Percentiles rank a stretch among this genome's conserved stretches.
These are phyloP conservation scores for Enteromius trimaculatus DNA, from an alignment of 2,797 vertebrate species.

Conservation along the genomic window DNA sequence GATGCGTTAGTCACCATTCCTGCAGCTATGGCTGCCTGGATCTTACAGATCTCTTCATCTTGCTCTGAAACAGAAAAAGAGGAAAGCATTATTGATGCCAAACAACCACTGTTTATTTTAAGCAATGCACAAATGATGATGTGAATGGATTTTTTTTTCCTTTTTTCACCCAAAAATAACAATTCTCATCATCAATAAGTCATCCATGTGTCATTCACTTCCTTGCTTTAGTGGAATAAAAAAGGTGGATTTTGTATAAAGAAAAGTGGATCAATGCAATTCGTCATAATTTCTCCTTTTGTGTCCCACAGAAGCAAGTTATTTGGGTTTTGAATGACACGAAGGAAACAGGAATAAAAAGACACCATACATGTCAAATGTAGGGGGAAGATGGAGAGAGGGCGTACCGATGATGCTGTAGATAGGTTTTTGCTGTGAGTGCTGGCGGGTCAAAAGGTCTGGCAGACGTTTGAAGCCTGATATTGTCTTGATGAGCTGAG, in stretches of 20 bases:
- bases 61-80: slow-evolving; percentile 72
- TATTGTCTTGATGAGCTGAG: slow-evolving; percentile 80
- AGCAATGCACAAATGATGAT: background rate
- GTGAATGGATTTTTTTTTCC: background rate
- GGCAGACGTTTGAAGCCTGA: slow-evolving; percentile 83
- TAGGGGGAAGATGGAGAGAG: background rate
- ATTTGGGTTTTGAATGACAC: slow-evolving; percentile 1
- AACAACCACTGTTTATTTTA: background rate
- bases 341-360: background rate
- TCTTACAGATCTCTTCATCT: slow-evolving; percentile 86
- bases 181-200: background rate
- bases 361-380: background rate
- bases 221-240: background rate
- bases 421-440: slow-evolving; percentile 73
- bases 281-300: background rate
- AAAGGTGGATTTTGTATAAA: background rate
- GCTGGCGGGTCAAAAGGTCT: slow-evolving; percentile 75
- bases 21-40: slow-evolving; percentile 77
- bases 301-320: background rate
- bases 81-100: background rate
- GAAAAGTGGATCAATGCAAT: background rate
- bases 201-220: background rate
- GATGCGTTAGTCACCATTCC: slow-evolving; percentile 80
- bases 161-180: background rate
- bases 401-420: slow-evolving; percentile 78